phyloP scores from a whole-genome alignment of 2,113 vertebrate genomes.

The Oncorhynchus gorbuscha region DNA sequence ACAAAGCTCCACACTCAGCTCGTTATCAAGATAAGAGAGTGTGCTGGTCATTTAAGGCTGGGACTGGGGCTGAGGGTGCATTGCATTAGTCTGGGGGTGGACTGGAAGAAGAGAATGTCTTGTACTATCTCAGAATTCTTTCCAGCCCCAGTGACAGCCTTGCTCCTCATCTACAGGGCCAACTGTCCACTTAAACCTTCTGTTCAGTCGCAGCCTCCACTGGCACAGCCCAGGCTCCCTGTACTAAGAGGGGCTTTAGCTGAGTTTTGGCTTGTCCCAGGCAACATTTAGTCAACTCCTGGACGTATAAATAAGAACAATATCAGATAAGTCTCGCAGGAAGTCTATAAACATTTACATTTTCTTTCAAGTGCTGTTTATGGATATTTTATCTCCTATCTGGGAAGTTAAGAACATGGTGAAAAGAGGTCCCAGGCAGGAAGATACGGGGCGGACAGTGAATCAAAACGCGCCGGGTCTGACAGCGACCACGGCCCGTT shows the following conservation, averaged over 20 bases:
- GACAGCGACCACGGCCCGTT: constrained; percentile 19
- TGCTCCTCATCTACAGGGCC: constrained; percentile 23
- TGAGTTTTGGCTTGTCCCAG: constrained; percentile 17
- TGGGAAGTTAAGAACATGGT: constrained; percentile 46
- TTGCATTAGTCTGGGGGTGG: too few species aligned
- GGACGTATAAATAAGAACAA: constrained; percentile 62
- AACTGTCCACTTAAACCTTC: constrained; percentile 57
- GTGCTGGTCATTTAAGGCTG: constrained; percentile 14
- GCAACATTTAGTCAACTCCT: constrained; percentile 4
- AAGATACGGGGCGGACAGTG: constrained; percentile 18
- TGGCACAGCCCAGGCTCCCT: constrained; percentile 18
- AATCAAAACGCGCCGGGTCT: constrained; percentile 19
- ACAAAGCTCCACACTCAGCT: neutral
- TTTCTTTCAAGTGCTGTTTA: constrained; percentile 69
- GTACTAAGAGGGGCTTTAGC: constrained; percentile 49
- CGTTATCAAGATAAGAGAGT: neutral
- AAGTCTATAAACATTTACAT: constrained; percentile 69
- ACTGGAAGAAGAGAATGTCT: neutral
- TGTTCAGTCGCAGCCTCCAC: neutral
- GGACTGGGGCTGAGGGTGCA: too few species aligned
- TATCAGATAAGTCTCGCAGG: constrained; percentile 65
- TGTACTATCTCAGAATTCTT: constrained; percentile 45
- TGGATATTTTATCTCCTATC: constrained; percentile 68
- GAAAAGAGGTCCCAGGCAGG: constrained; percentile 41
- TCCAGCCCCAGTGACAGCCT: constrained; percentile 44